Conservation (phyloP, 2,888 invertebrate genomes). For the Brachylomia viminalis region DNA sequence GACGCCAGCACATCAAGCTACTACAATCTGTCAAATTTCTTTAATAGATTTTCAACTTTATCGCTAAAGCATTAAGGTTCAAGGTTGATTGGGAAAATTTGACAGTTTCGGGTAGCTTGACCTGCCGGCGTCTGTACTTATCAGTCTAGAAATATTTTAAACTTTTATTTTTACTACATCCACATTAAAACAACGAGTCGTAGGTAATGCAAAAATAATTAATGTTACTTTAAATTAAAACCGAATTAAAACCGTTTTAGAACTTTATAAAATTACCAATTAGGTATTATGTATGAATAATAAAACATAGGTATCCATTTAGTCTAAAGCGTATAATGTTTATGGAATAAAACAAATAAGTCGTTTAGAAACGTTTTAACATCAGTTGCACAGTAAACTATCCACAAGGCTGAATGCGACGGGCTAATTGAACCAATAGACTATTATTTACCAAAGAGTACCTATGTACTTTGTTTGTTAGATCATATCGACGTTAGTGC, state of each 20-base stretch:
- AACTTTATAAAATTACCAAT: not conserved
- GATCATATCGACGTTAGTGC: constrained; percentile 24
- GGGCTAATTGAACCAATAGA: constrained; percentile 60
- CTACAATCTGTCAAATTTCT: no score
- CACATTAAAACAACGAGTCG: not conserved
- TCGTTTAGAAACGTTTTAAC: constrained; percentile 56
- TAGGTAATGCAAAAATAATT: not conserved
- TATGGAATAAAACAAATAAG: constrained; percentile 35
- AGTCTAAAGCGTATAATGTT: not conserved
- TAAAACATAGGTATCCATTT: not conserved
- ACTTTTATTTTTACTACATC: not conserved
- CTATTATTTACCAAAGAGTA: constrained; percentile 48
- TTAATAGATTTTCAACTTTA: no score
- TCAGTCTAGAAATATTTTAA: not conserved
- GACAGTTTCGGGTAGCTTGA: no score
- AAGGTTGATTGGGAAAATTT: no score
- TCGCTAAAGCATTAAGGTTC: no score
- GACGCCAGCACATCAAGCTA: no score
- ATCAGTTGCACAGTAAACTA: constrained; percentile 64
- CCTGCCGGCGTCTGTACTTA: no score
- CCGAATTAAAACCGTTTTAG: not conserved
- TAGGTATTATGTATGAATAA: no score
- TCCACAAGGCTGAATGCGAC: constrained; percentile 67
- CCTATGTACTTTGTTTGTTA: constrained; percentile 18
- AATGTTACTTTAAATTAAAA: not conserved